Base-by-base conservation (phyloP, 2,797 vertebrate species). In the Sciurus vulgaris region DNA sequence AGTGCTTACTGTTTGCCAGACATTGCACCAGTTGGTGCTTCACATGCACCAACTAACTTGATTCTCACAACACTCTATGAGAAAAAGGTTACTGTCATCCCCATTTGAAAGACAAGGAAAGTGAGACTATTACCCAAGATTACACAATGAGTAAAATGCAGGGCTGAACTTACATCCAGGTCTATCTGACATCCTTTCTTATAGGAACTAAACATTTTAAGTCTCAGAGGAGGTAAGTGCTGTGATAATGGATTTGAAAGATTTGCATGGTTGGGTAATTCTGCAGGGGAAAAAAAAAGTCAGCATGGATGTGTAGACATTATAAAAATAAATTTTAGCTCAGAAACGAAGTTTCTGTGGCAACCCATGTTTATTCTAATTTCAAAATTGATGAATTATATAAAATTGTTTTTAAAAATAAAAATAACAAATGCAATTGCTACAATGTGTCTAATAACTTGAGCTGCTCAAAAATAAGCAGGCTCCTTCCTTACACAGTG, bases 331-430 rank as follows among this genome's bases (percentile, higher is more conserved):
- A 28, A 47, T 51, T 83, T 92, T 22, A 84, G 33, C 82, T 97
- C 59, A 10, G 49, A 91, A 38, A 59, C 33, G 18, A 76, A 70
- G 20, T 85, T 81, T 93, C 73, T 72, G 49, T 91, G 33, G 35
- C 33, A 81, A 95, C 26, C 76, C 70, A 15, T 35, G 59, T 85
- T 76, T 96, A 76, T 76, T 51, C 72, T 86, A 74, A 85, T 94
- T 85, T 85, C 8, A 77, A 89, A 96, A 74, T 44, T 89, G 89
- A 63, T 35, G 51, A 63, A 86, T 78, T 47, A 89, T 24, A 41
- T 35, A 70, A 69, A 67, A 76, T 70, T 81, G 17, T 67, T 77
- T 90, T 59, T 15, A 44, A 22, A 67, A 65, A 86, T 7, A 47
- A 84, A 91, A 63, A 61, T 10, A 77, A 85, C 63, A 90, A 83